Percentiles rank a stretch among this genome's conserved stretches.
phyloP scores from a whole-genome alignment of 2,888 invertebrate genomes.

The Drosophila anomelani region DNA sequence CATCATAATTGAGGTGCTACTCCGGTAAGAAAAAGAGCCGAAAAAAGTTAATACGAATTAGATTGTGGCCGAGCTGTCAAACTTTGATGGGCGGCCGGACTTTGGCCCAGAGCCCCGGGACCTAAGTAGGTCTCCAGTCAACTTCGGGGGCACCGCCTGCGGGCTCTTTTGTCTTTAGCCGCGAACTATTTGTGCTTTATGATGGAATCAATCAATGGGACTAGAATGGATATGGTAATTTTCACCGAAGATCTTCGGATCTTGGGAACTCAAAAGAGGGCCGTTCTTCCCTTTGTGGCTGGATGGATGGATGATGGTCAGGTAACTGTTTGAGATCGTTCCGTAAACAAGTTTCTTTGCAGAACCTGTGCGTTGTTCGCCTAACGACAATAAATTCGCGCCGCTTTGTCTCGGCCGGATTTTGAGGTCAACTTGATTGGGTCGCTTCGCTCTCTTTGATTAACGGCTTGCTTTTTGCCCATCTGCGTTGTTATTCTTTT shows the following conservation, averaged over 20 bases:
- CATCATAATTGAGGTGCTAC: slow-evolving; percentile 61
- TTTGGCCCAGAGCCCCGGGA: slow-evolving; percentile 12
- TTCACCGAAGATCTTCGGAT: background rate
- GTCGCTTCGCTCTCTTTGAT: slow-evolving; percentile 54
- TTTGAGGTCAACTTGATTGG: slow-evolving; percentile 63
- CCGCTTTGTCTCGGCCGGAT: slow-evolving; percentile 52
- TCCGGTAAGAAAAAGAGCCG: slow-evolving; percentile 13
- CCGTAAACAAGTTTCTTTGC: slow-evolving; percentile 42
- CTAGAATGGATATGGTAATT: slow-evolving; percentile 41
- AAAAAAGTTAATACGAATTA: slow-evolving; percentile 54
- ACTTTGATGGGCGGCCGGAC: slow-evolving; percentile 54
- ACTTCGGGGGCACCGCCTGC: slow-evolving; percentile 26
- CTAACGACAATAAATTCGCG: slow-evolving; percentile 54
- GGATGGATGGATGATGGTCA: background rate
- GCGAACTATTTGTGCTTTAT: slow-evolving; percentile 30
- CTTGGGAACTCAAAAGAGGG: slow-evolving; percentile 21
- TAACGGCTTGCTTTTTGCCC: slow-evolving; percentile 50
- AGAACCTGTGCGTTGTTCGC: slow-evolving; percentile 48
- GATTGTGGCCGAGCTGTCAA: slow-evolving; percentile 60
- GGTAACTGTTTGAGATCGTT: slow-evolving; percentile 55
- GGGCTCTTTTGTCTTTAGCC: slow-evolving; percentile 39
- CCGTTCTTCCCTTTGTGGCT: slow-evolving; percentile 28
- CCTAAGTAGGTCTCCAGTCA: slow-evolving; percentile 35
- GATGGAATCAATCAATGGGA: slow-evolving; percentile 58
- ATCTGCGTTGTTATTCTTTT: slow-evolving; percentile 25